Evolutionary conservation across 2,797 vertebrate genomes (phyloP).

Genomic region (Peromyscus aztecus): DNA sequence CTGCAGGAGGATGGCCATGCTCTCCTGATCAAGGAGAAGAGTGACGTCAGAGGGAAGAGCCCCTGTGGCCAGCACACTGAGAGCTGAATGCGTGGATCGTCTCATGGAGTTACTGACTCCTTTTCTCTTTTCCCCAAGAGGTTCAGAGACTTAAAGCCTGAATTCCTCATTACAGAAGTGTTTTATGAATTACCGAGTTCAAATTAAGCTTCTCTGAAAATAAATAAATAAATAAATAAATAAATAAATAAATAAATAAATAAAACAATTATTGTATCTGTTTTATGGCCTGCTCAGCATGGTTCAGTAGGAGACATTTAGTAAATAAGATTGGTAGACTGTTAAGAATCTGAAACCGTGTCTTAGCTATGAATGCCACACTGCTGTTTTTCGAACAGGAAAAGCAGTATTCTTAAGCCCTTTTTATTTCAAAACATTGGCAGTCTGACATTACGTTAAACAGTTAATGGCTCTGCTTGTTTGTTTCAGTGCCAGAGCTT

Average conservation of each 20-base stretch:
- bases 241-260: conserved; percentile 57
- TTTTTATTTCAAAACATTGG: conserved; percentile 24
- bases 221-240: no score
- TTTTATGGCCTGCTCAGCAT: conserved; percentile 62
- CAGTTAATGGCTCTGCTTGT: background rate
- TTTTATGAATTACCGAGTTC: conserved; percentile 73
- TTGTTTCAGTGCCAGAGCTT: background rate
- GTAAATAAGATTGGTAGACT: conserved; percentile 32
- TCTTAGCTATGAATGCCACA: background rate
- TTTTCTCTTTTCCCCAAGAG: conserved; percentile 80
- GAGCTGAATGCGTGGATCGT: conserved; percentile 59
- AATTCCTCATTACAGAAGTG: conserved; percentile 76
- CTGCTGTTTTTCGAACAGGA: conserved; percentile 18
- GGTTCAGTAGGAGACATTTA: conserved; percentile 63
- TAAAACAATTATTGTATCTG: conserved; percentile 57
- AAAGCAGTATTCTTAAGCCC: background rate
- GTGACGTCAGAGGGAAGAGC: conserved; percentile 1
- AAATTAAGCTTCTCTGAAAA: conserved; percentile 77
- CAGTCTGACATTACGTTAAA: background rate
- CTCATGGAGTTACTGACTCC: conserved; percentile 82
- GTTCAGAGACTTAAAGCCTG: conserved; percentile 69
- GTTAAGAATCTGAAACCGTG: conserved; percentile 48
- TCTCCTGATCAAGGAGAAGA: conserved; percentile 53
- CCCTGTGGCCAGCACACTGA: conserved; percentile 59
- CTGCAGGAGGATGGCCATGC: conserved; percentile 26